These are phyloP conservation scores for Aphodius sticticus DNA, from an alignment of 2,888 invertebrate species.

Conservation along the genomic window DNA sequence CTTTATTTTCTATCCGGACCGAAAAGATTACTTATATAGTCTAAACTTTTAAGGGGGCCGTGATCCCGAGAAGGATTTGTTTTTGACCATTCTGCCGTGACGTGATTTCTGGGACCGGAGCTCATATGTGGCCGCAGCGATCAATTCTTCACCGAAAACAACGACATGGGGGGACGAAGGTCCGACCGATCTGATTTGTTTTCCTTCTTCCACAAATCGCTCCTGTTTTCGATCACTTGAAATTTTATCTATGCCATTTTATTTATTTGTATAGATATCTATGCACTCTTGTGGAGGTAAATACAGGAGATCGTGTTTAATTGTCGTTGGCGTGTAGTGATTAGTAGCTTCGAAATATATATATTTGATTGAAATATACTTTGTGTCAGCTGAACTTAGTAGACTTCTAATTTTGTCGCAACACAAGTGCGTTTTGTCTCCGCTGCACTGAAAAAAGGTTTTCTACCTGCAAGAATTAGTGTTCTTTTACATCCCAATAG, in stretches of 20 bases:
- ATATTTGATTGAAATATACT: too few species aligned
- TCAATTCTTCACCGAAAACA: slow-evolving; percentile 10
- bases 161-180: not conserved
- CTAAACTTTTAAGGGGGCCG: slow-evolving; percentile 50
- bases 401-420: too few species aligned
- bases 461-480: too few species aligned
- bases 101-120: slow-evolving; percentile 34
- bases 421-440: too few species aligned
- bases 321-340: too few species aligned
- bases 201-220: slow-evolving; percentile 17
- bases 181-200: slow-evolving; percentile 14
- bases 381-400: too few species aligned
- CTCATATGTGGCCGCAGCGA: slow-evolving; percentile 16
- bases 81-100: slow-evolving; percentile 53
- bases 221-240: not conserved
- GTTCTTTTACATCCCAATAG: too few species aligned
- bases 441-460: too few species aligned
- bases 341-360: too few species aligned
- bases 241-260: not conserved
- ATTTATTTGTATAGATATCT: not conserved
- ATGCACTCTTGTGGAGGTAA: not conserved
- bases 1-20: slow-evolving; percentile 48
- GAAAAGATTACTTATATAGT: slow-evolving; percentile 48
- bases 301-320: too few species aligned
- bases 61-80: slow-evolving; percentile 53